These are phyloP conservation scores for Sorex maritimensis DNA, from an alignment of 2,797 vertebrate species.

Conservation along the genomic window DNA sequence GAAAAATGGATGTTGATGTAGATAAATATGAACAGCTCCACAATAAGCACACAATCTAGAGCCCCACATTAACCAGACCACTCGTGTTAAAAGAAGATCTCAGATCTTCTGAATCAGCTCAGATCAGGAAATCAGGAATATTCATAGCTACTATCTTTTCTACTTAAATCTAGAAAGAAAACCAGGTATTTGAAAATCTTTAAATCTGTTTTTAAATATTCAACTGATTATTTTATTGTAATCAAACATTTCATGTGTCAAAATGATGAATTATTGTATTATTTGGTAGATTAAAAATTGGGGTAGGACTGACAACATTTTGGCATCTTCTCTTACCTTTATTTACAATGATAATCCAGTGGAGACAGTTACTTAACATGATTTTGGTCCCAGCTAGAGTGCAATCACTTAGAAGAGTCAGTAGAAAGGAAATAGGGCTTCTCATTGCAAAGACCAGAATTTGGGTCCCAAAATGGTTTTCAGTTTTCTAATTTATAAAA, in stretches of 20 bases:
- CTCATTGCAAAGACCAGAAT: not conserved
- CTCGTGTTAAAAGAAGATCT: not conserved
- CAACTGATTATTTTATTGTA: constrained; percentile 63
- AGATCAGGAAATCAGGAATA: not conserved
- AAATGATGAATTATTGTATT: constrained; percentile 47
- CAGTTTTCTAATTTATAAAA: constrained; percentile 45
- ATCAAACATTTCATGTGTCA: constrained; percentile 37
- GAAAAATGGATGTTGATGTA: not conserved
- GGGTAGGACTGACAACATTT: not conserved
- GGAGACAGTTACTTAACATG: constrained; percentile 1
- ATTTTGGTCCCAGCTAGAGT: not conserved
- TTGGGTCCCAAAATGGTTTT: not conserved
- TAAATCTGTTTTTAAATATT: constrained; percentile 34
- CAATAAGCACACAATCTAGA: not conserved
- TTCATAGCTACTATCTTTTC: not conserved
- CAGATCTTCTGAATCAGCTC: constrained; percentile 1
- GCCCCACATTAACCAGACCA: not conserved
- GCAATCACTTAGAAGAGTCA: constrained; percentile 32
- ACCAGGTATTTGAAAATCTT: constrained; percentile 19
- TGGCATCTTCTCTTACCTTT: not conserved
- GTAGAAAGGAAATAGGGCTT: not conserved
- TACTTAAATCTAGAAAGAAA: constrained; percentile 42
- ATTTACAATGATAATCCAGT: not conserved
- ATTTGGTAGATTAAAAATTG: not conserved
- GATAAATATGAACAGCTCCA: not conserved